A percentile compares a stretch with the other conserved stretches of the same genome.
Evolutionary conservation across 2,113 vertebrate genomes (phyloP).

Genomic region (Morone saxatilis): DNA sequence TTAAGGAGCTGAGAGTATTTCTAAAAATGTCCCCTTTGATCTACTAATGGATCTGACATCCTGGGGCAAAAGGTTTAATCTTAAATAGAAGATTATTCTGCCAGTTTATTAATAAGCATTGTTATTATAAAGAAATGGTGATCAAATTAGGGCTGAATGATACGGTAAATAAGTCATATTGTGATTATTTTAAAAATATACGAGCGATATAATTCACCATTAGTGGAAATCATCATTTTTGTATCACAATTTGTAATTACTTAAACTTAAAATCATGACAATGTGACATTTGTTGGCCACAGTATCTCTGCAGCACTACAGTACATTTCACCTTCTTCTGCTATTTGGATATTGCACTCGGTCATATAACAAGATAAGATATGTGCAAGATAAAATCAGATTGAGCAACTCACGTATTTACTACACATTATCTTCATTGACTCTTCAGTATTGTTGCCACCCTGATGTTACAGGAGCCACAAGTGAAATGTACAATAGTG

Average conservation of each 20-base stretch:
- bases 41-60: neutral
- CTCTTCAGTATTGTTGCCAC: neutral
- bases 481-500: constrained; percentile 5
- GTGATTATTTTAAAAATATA: too few species aligned
- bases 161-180: too few species aligned
- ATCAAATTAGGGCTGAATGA: too few species aligned
- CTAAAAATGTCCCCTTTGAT: neutral
- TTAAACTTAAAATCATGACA: too few species aligned
- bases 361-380: too few species aligned
- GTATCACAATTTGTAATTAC: too few species aligned
- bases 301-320: too few species aligned
- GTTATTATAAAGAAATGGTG: neutral
- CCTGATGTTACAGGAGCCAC: neutral
- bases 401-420: neutral
- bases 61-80: neutral
- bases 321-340: too few species aligned
- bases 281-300: too few species aligned
- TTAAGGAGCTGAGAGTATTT: neutral
- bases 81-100: neutral
- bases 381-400: neutral
- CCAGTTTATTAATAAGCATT: neutral
- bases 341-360: too few species aligned
- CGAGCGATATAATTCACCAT: too few species aligned
- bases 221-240: too few species aligned
- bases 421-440: neutral